Conservation (phyloP, 2,113 vertebrate genomes). For the Ifrita kowaldi region DNA sequence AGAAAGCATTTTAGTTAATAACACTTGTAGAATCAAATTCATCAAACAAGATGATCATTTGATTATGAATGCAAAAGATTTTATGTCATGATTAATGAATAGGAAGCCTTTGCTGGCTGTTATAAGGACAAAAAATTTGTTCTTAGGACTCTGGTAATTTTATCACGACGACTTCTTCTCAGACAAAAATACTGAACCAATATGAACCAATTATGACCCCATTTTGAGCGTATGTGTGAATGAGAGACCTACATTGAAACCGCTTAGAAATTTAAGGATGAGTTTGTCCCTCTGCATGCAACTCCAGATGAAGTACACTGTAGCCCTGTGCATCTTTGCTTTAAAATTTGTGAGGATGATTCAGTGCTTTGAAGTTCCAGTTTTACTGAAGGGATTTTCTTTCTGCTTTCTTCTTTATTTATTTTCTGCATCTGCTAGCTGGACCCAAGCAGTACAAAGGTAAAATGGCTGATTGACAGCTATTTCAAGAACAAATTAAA, state of each 20-base stretch:
- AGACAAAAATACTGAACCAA: neutral
- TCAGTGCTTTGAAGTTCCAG: neutral
- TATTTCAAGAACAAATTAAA: neutral
- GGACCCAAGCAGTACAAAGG: neutral
- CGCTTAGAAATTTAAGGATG: neutral
- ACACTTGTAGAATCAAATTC: neutral
- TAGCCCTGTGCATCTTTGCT: neutral
- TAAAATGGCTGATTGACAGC: neutral
- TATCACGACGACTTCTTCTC: neutral
- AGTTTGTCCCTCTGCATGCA: neutral
- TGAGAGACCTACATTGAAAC: neutral
- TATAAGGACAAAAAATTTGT: neutral
- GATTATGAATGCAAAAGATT: neutral
- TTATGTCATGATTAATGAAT: neutral
- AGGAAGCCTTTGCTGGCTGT: neutral
- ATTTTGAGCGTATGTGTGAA: neutral
- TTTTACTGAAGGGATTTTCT: neutral
- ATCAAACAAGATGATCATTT: neutral
- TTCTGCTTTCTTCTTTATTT: neutral
- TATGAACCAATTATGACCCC: neutral
- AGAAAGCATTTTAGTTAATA: neutral
- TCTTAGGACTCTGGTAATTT: neutral
- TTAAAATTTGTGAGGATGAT: neutral
- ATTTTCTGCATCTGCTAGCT: neutral
- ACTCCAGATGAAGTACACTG: neutral